A percentile compares a stretch with the other conserved stretches of the same genome.
Evolutionary conservation across 1,140 invertebrate genomes (phyloP).

Genomic region (Musca domestica): DNA sequence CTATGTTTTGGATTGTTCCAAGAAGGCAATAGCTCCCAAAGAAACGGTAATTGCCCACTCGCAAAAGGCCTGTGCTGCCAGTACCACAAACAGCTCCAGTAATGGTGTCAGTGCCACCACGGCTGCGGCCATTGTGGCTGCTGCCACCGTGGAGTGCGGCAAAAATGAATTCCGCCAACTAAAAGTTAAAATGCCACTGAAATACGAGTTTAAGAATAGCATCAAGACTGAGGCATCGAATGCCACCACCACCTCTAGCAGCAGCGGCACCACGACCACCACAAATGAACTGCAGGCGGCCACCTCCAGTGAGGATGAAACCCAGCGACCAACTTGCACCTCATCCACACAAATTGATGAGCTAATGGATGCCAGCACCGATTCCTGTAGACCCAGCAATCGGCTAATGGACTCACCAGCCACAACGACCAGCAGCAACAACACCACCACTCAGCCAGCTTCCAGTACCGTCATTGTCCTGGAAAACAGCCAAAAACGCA

Average conservation of each 20-base stretch:
- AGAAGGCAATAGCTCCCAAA: slow-evolving; percentile 65
- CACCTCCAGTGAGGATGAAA: slow-evolving; percentile 31
- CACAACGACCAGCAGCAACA: slow-evolving; percentile 26
- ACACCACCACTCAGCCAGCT: slow-evolving; percentile 59
- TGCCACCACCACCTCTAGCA: slow-evolving; percentile 29
- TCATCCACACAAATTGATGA: slow-evolving; percentile 45
- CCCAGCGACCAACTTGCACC: slow-evolving; percentile 31
- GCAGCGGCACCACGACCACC: background rate
- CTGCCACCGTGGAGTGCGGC: slow-evolving; percentile 47
- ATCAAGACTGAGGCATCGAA: slow-evolving; percentile 41
- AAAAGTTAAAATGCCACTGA: slow-evolving; percentile 90
- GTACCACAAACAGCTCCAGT: slow-evolving; percentile 29
- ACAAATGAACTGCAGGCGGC: background rate
- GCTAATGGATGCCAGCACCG: slow-evolving; percentile 31
- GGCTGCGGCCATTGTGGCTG: too few relatives aligned
- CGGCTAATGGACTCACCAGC: slow-evolving; percentile 14
- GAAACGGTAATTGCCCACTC: slow-evolving; percentile 57
- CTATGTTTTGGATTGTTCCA: slow-evolving; percentile 86
- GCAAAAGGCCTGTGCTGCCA: slow-evolving; percentile 53
- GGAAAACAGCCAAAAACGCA: slow-evolving; percentile 56
- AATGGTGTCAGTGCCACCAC: too few relatives aligned
- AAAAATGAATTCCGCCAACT: slow-evolving; percentile 90
- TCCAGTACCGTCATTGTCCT: slow-evolving; percentile 66
- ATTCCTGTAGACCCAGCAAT: slow-evolving; percentile 2
- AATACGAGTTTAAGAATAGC: slow-evolving; percentile 70